Conservation (phyloP, 2,113 vertebrate genomes). For the Stictonetta naevosa region DNA sequence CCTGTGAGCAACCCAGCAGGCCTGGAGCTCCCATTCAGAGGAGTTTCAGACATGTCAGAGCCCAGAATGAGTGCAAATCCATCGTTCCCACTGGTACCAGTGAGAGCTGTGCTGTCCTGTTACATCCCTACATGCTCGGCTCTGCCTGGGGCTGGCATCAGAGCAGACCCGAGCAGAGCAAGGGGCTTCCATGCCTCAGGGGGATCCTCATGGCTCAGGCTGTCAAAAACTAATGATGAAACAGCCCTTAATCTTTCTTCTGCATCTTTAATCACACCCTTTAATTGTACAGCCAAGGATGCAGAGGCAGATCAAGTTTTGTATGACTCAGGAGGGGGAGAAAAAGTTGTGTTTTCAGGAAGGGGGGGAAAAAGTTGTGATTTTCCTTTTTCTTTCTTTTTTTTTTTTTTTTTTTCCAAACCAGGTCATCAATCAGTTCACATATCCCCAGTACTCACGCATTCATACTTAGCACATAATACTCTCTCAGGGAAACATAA, state of each 20-base stretch:
- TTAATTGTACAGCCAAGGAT: not conserved
- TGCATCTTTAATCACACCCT: not conserved
- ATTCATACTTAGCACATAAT: not conserved
- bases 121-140: fast-evolving
- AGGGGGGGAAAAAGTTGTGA: not conserved
- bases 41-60: not conserved
- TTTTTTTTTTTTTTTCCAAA: not conserved
- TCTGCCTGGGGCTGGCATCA: not conserved
- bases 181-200: not conserved
- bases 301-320: not conserved
- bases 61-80: not conserved
- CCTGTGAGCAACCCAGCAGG: not conserved
- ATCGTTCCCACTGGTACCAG: fast-evolving
- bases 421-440: not conserved
- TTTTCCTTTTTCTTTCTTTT: not conserved
- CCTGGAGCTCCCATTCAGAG: not conserved
- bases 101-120: not conserved
- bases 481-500: not conserved
- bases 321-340: not conserved
- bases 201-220: not conserved
- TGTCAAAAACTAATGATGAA: not conserved
- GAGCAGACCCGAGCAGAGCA: not conserved
- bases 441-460: not conserved
- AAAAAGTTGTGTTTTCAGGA: not conserved
- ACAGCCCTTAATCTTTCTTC: not conserved